Evolutionary conservation across 2,888 invertebrate species (phyloP).

Genomic region (Dusona sp.): DNA sequence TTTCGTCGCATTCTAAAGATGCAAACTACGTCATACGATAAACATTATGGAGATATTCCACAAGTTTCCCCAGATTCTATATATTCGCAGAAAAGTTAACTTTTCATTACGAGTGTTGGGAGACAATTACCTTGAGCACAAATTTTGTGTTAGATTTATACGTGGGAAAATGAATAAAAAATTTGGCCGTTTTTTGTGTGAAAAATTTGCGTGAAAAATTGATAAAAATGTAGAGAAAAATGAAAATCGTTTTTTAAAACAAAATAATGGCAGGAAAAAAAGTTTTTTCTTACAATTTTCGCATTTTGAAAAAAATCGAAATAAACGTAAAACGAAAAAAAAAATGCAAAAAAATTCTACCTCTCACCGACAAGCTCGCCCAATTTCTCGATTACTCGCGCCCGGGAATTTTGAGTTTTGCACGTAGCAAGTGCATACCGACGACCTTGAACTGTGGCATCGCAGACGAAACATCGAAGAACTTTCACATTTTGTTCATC

Average conservation of each 20-base stretch:
- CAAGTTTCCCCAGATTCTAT: too few relatives aligned
- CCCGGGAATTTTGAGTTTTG: constrained; percentile 80
- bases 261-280: not conserved
- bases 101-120: too few relatives aligned
- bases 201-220: too few relatives aligned
- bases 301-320: not conserved
- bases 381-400: constrained; percentile 82
- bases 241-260: too few relatives aligned
- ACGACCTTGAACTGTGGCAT: constrained; percentile 80
- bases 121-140: too few relatives aligned
- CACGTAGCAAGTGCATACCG: constrained; percentile 82
- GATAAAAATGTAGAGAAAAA: too few relatives aligned
- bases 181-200: not conserved
- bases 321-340: not conserved
- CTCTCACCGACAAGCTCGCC: constrained; percentile 83
- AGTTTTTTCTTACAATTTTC: too few relatives aligned
- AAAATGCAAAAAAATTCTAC: constrained; percentile 70
- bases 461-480: constrained; percentile 82
- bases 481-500: constrained; percentile 38
- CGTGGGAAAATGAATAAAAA: not conserved
- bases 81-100: too few relatives aligned
- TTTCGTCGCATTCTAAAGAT: too few relatives aligned
- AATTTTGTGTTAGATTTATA: too few relatives aligned
- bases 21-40: too few relatives aligned
- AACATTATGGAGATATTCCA: too few relatives aligned